Base-by-base conservation (phyloP, 2,888 invertebrate species). In the Tipula vernalis region DNA sequence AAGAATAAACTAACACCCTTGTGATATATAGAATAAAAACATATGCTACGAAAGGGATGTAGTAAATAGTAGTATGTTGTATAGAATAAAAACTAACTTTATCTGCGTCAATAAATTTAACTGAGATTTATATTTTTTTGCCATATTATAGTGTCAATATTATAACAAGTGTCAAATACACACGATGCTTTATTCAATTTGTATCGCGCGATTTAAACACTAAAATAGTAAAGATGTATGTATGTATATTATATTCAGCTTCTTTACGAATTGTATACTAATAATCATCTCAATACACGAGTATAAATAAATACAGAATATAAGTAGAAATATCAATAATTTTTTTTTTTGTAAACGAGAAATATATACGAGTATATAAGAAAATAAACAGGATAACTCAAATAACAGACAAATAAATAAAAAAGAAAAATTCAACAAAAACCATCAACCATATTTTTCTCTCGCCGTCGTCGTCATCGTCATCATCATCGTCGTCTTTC, bases 131-230 rank as follows among this genome's bases (percentile, higher is more conserved):
- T 71, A 71, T 28, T 10, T 28, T 71, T 71, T 28, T 71, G 71
- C 71, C 10, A 71, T 71, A n/a, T 39, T 86, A n/a, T 28, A 87
- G 87, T 86, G 86, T 87, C 87, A 91, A 91, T 91, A 91, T 91
- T 91, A 91, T 91, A 91, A 91, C 91, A 91, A 91, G 91, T 91
- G 91, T 91, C 91, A 91, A 90, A 91, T 91, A 90, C 91, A 91
- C 91, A 91, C 91, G 91, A 90, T 91, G 90, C 90, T 91, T 90
- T 90, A 41, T 84, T 57, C 51, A 57, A 57, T 57, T 57, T 57
- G 28, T 71, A 28, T 71, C 28, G 71, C 71, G 71, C 28, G 28
- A n/a, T 51, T 8, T 28, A 8, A 71, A 18, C 71, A 71, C 71
- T 71, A 71, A 71, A 71, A 71, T 71, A 71, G 28, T 71, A 71